Conservation (phyloP, 64 coral and sea anemone species). For the Astreopora myriophthalma region DNA sequence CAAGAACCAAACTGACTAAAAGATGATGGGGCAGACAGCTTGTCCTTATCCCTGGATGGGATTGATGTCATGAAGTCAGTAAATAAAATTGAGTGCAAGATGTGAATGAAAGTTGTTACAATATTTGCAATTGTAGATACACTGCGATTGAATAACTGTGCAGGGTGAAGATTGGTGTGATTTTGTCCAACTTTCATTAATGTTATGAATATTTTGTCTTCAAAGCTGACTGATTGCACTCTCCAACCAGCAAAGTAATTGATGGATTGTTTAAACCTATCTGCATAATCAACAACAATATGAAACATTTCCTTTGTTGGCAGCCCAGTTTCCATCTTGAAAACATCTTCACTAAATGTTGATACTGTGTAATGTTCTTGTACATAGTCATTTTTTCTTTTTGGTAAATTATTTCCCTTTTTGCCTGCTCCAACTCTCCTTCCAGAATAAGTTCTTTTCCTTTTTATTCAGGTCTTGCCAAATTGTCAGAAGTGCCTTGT, state of each 20-base stretch:
- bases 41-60: slow-evolving; percentile 20
- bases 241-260: background rate
- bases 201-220: background rate
- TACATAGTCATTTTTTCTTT: slow-evolving; percentile 15
- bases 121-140: slow-evolving; percentile 25
- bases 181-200: slow-evolving; percentile 18
- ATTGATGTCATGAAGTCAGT: slow-evolving; percentile 9
- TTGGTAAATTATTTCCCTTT: background rate
- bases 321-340: slow-evolving; percentile 26
- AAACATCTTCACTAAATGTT: slow-evolving; percentile 13
- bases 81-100: background rate
- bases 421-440: background rate
- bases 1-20: slow-evolving; percentile 25
- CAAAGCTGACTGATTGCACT: background rate
- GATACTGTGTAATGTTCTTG: slow-evolving; percentile 23
- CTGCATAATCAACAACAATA: background rate
- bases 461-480: background rate
- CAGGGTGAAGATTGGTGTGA: slow-evolving; percentile 12
- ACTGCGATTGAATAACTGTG: slow-evolving; percentile 15
- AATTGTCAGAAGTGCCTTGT: background rate
- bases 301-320: slow-evolving; percentile 23
- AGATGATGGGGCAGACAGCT: slow-evolving; percentile 17
- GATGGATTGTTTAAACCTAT: background rate
- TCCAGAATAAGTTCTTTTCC: slow-evolving; percentile 10
- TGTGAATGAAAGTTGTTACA: slow-evolving; percentile 20